These are phyloP conservation scores for Polyploca ridens DNA, from an alignment of 2,888 invertebrate genomes.

Conservation along the genomic window DNA sequence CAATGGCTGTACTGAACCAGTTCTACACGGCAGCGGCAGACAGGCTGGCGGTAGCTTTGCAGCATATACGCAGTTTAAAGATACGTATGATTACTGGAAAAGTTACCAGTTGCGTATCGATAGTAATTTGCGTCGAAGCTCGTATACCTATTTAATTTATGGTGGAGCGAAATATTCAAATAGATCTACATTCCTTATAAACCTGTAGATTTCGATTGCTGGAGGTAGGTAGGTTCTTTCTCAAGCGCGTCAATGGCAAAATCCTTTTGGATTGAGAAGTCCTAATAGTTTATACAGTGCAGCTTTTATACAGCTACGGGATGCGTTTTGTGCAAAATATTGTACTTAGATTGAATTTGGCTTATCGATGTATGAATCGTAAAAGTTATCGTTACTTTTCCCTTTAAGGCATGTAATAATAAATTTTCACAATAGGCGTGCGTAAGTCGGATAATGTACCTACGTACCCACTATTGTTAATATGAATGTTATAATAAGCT, in stretches of 20 bases:
- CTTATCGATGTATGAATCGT: not conserved
- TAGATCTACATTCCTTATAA: not conserved
- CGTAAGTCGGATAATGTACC: slow-evolving; percentile 15
- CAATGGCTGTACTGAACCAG: slow-evolving; percentile 45
- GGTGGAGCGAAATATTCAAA: not conserved
- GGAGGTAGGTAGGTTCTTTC: not conserved
- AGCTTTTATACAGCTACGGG: not conserved
- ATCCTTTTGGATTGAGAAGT: not conserved
- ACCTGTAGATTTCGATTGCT: slow-evolving; percentile 1
- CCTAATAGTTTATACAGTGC: not conserved
- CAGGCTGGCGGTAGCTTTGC: slow-evolving; percentile 50
- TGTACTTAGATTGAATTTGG: not conserved
- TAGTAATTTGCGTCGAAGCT: not conserved
- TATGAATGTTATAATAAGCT: not conserved
- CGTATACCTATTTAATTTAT: not conserved
- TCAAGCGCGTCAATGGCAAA: slow-evolving; percentile 2
- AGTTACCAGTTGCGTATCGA: slow-evolving; percentile 16
- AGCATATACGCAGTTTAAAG: slow-evolving; percentile 28
- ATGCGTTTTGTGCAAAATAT: not conserved
- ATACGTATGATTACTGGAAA: slow-evolving; percentile 32
- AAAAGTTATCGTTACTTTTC: slow-evolving; percentile 18
- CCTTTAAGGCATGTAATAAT: not conserved
- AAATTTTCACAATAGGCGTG: slow-evolving; percentile 5
- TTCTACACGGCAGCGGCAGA: slow-evolving; percentile 44
- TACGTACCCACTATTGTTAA: not conserved